Evolutionary conservation across 2,113 vertebrate species (phyloP), one percentile per base, ranked within the genome.

Genomic region (Dipodomys stephensi): DNA sequence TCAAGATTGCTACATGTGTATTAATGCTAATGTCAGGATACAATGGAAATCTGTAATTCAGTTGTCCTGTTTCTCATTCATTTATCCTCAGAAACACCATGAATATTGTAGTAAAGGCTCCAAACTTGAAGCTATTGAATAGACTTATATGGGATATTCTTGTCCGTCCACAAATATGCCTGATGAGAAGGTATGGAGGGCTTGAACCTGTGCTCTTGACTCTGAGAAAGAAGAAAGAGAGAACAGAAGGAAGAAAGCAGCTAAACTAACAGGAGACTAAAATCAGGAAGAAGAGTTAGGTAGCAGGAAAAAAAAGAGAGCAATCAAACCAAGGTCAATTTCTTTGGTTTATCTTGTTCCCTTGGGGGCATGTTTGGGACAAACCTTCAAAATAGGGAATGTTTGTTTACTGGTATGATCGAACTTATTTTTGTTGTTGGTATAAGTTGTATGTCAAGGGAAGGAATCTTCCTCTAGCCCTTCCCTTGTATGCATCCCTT

Each of bases 41-140:
- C 89, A 95, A 96, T 19, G 86, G 94, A 97, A 88, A 10, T 74
- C 19, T 74, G 87, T 79, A 88, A 88, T 9, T 20, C 67, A 7
- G 65, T 95, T 95, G 83, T 74, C 53, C 69, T 81, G 28, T 90
- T 92, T 85, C 68, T 81, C 68, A 88, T n/a, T 15, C 20, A 64
- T 77, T 72, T 57, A 62, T 39, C 39, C 78, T 92, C 18, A 74
- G 49, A 92, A 67, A 49, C 83, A 64, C 53, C 68, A 57, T 22
- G 6, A 64, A 9, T 4, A 20, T 16, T 64, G 28, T 69, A 90
- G 69, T 68, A 32, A 2, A 60, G 79, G 35, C 20, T 86, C 39
- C 19, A 65, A 82, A 49, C 25, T 57, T 28, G 90, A 90, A 83
- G 89, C 30, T 35, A n/a, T 32, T 39, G 6, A 74, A 8, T 1